phyloP scores from a whole-genome alignment of 1,140 invertebrate species.

The Yoshiicerus persimilis region DNA sequence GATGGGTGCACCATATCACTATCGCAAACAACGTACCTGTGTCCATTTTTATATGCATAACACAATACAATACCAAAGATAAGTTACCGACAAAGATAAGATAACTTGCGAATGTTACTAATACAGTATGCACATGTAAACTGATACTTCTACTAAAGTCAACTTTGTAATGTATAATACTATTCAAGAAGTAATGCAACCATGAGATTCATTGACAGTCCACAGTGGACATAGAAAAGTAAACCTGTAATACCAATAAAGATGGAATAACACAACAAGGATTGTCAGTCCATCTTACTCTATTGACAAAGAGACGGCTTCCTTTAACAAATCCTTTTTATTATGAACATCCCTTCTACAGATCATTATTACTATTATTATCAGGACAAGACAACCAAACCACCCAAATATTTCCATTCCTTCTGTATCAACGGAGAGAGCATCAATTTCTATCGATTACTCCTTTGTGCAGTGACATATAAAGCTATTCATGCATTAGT shows the following conservation, averaged over 20 bases:
- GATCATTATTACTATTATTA: not conserved
- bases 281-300: not conserved
- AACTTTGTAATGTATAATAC: no score
- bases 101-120: no score
- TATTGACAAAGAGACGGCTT: not conserved
- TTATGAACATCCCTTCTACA: not conserved
- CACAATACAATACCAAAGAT: not conserved
- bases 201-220: not conserved
- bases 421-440: not conserved
- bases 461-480: not conserved
- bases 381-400: not conserved
- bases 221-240: not conserved
- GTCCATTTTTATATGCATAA: not conserved
- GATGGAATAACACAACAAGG: not conserved
- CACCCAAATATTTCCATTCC: slow-evolving; percentile 5
- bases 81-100: not conserved
- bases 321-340: not conserved
- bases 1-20: not conserved
- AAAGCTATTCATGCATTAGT: not conserved
- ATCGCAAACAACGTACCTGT: no score
- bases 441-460: not conserved
- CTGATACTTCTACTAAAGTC: not conserved
- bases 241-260: not conserved
- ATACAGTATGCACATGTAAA: no score
- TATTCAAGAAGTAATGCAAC: not conserved